Conservation (phyloP, 2,797 vertebrate species). For the Urocyon cinereoargenteus region DNA sequence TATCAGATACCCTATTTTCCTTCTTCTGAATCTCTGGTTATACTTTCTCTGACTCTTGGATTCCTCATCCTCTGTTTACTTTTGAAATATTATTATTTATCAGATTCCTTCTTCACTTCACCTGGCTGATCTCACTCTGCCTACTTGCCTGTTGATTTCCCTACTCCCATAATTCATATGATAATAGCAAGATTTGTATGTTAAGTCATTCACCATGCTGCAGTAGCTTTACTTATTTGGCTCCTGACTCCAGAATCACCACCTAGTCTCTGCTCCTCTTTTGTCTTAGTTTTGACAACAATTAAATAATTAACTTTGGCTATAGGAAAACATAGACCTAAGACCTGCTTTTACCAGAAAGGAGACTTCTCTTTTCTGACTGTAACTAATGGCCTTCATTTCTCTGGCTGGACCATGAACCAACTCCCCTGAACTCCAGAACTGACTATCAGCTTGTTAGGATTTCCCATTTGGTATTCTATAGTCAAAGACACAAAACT, state of each 20-base stretch:
- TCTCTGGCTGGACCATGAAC: neutral
- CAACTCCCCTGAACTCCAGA: neutral
- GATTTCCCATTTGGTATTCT: neutral
- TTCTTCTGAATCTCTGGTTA: neutral
- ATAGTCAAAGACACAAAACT: neutral
- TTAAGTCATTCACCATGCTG: fast-evolving
- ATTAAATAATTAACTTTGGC: neutral
- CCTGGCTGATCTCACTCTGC: neutral
- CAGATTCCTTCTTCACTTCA: neutral
- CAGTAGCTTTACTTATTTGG: neutral
- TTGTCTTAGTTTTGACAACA: neutral
- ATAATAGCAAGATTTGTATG: neutral
- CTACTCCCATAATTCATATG: neutral
- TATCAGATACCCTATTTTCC: neutral
- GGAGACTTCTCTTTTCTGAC: neutral
- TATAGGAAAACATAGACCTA: neutral
- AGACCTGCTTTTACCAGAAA: neutral
- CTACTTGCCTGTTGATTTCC: neutral
- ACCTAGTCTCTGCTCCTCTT: neutral
- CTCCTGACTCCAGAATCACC: neutral
- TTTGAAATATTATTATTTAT: neutral
- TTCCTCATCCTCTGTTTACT: neutral
- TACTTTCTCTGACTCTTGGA: neutral
- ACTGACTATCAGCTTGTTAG: neutral
- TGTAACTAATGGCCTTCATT: neutral